Percentiles rank a stretch among this genome's conserved stretches.
Conservation (phyloP, 2,113 vertebrate species). For the Labeo rohita region DNA sequence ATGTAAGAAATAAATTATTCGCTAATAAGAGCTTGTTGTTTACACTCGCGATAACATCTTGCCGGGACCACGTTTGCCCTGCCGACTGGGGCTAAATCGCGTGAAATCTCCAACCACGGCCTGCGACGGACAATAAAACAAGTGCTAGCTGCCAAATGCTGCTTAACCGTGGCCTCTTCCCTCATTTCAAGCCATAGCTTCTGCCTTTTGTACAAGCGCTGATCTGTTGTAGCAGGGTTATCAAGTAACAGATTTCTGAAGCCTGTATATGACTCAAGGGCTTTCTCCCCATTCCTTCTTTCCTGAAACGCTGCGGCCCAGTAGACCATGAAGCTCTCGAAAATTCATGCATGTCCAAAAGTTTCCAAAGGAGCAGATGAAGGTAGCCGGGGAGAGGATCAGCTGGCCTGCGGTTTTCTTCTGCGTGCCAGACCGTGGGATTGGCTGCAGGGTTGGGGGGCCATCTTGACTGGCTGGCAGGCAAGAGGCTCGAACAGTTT, state of each 20-base stretch:
- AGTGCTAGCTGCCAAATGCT: background rate
- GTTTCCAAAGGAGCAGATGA: constrained; percentile 81
- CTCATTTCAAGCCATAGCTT: constrained; percentile 37
- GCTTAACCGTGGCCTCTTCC: constrained; percentile 13
- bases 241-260: constrained; percentile 14
- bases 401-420: constrained; percentile 77
- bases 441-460: constrained; percentile 78
- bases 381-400: constrained; percentile 72
- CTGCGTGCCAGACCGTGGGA: constrained; percentile 78
- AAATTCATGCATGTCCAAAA: constrained; percentile 64
- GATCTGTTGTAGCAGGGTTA: constrained; percentile 54
- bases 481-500: constrained; percentile 77
- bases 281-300: constrained; percentile 29
- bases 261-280: constrained; percentile 43
- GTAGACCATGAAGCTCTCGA: constrained; percentile 60
- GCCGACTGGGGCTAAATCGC: background rate
- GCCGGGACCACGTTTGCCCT: background rate
- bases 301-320: constrained; percentile 48
- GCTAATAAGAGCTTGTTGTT: background rate
- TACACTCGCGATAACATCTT: background rate
- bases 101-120: background rate
- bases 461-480: constrained; percentile 83
- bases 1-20: background rate
- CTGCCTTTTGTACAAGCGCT: background rate
- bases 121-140: background rate